These are phyloP conservation scores for Aphaenogaster ashmeadi DNA, from an alignment of 1,140 invertebrate species.

Conservation along the genomic window DNA sequence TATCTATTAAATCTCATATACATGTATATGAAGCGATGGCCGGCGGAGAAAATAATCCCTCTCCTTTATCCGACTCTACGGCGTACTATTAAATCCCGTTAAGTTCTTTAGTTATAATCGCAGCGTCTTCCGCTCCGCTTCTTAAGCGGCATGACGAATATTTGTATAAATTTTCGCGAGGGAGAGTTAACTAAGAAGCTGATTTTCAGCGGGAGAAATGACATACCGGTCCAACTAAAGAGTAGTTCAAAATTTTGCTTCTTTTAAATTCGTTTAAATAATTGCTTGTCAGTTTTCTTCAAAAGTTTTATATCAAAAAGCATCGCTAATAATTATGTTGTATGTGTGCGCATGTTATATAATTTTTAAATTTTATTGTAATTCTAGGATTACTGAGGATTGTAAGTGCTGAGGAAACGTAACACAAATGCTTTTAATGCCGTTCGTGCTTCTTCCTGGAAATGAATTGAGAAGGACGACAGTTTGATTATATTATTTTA, in stretches of 20 bases:
- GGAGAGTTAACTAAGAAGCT: background rate
- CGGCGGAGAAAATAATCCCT: slow-evolving; percentile 32
- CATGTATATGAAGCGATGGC: slow-evolving; percentile 44
- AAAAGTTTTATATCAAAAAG: background rate
- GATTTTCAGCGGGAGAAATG: slow-evolving; percentile 42
- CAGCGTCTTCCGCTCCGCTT: slow-evolving; percentile 37
- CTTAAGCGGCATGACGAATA: slow-evolving; percentile 45
- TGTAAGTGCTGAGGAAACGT: background rate
- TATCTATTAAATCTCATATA: slow-evolving; percentile 59
- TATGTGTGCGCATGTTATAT: background rate
- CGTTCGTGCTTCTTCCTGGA: background rate
- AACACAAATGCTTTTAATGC: background rate
- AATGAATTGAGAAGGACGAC: slow-evolving; percentile 2
- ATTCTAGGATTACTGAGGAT: background rate
- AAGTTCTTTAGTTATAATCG: slow-evolving; percentile 57
- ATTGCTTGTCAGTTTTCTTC: background rate
- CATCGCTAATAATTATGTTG: background rate
- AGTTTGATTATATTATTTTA: slow-evolving; percentile 17
- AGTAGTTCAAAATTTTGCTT: background rate
- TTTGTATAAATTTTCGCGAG: slow-evolving; percentile 54
- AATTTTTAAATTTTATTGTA: background rate
- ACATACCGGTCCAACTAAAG: background rate
- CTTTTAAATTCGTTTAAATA: background rate
- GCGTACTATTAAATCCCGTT: slow-evolving; percentile 48
- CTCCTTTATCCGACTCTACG: slow-evolving; percentile 32